Evolutionary conservation across 2,797 vertebrate genomes (phyloP).

Genomic region (Acridotheres tristis): DNA sequence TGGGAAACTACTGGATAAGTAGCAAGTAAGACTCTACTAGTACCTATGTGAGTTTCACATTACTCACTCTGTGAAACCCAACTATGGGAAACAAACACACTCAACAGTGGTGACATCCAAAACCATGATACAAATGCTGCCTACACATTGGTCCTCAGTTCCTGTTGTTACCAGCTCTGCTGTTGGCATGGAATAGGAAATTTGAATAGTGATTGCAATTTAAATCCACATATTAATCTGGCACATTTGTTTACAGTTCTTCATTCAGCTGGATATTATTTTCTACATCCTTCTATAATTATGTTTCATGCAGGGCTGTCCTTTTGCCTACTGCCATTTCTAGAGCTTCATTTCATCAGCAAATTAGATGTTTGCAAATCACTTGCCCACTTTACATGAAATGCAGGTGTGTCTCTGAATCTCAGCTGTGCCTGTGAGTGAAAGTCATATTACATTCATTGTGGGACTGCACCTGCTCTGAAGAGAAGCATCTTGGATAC

Average conservation of each 20-base stretch:
- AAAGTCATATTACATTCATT: background rate
- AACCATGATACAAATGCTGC: background rate
- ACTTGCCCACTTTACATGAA: background rate
- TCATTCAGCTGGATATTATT: background rate
- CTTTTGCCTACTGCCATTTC: background rate
- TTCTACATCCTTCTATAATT: background rate
- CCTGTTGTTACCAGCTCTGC: background rate
- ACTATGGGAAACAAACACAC: background rate
- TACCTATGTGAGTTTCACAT: background rate
- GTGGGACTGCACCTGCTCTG: background rate
- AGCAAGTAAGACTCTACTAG: background rate
- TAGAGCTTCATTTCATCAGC: background rate
- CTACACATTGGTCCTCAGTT: background rate
- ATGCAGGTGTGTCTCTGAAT: background rate
- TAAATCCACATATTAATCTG: background rate
- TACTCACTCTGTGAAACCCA: background rate
- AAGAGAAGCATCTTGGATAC: background rate
- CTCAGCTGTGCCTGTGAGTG: background rate
- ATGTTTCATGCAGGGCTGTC: background rate
- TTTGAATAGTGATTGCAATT: background rate
- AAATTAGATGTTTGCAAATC: background rate
- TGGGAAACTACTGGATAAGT: background rate
- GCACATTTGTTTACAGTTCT: background rate
- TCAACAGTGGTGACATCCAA: background rate
- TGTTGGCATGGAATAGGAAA: background rate